Base-by-base conservation (phyloP, 92 coral and sea anemone genomes). In the Virgularia gustaviana region DNA sequence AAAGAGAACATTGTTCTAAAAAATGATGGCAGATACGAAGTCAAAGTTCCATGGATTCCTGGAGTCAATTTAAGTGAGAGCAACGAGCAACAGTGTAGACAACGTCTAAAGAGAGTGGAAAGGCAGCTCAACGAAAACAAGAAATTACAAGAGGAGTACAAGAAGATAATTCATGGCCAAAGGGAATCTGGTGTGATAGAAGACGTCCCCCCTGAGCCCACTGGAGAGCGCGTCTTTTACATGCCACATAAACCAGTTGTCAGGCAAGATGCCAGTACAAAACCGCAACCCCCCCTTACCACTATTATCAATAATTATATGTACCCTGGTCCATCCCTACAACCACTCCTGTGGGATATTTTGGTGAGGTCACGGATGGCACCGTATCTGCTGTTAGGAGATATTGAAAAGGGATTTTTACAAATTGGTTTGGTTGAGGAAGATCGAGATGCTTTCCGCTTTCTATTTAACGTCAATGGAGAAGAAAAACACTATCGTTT, bases 311-410 rank as follows among this genome's bases (percentile, higher is more conserved):
- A 84, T 41, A 82, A 73, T 32, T 83, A 80, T 9, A 71, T 78
- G 84, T 79, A 72, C 52, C 65, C 77, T 28, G 77, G 84, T 23
- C 82, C 71, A 3, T 78, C 81, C 13, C 37, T 74, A 42, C 88
- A 84, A 53, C 88, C 85, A 33, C 76, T 84, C 18, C 77, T 83
- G 61, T 79, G 77, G 84, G 87, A 83, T 41, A 63, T 78, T n/a
- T n/a, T n/a, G n/a, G n/a, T n/a, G n/a, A n/a, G n/a, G n/a, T n/a
- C n/a, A n/a, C n/a, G n/a, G n/a, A n/a, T n/a, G n/a, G n/a, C n/a
- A n/a, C n/a, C n/a, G n/a, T n/a, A 76, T 37, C 56, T 82, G 32
- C 36, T 45, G 23, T 49, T 76, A 5, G 82, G 58, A 3, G 86
- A 77, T 19, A 33, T 78, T 19, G 58, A 71, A 29, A 77, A 77